Evolutionary conservation across 23 tunicate genomes (phyloP).

Genomic region (Trididemnum nubilum): DNA sequence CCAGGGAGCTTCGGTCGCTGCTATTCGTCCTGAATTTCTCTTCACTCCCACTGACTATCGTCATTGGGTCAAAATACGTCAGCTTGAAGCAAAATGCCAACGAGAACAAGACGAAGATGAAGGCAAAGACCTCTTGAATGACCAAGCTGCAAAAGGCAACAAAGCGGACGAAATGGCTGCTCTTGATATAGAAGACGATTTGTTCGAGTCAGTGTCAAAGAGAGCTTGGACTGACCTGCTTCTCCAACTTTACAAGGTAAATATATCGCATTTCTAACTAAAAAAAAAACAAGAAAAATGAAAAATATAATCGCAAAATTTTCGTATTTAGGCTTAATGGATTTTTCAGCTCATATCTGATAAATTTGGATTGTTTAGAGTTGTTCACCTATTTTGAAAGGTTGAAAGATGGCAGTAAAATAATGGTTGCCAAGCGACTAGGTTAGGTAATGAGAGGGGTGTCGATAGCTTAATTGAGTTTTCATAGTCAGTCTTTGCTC

Average conservation of each 20-base stretch:
- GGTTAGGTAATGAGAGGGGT: too few relatives aligned
- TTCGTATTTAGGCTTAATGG: too few relatives aligned
- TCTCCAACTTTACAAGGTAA: conserved; percentile 79
- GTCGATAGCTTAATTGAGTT: too few relatives aligned
- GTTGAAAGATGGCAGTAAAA: too few relatives aligned
- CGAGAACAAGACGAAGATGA: conserved; percentile 1
- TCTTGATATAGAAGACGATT: conserved; percentile 73
- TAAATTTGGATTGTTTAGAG: too few relatives aligned
- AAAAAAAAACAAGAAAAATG: too few relatives aligned
- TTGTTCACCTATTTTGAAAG: too few relatives aligned
- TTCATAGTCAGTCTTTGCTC: too few relatives aligned
- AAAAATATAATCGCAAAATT: too few relatives aligned
- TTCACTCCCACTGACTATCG: conserved; percentile 81
- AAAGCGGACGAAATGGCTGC: conserved; percentile 7
- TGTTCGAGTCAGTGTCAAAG: conserved; percentile 86
- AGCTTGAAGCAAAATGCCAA: conserved; percentile 51
- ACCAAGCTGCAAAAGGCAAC: background rate
- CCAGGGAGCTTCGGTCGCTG: conserved; percentile 90
- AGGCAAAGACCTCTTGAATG: background rate
- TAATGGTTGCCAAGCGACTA: too few relatives aligned
- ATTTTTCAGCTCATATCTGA: too few relatives aligned
- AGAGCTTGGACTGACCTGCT: conserved; percentile 93
- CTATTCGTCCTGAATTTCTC: conserved; percentile 89
- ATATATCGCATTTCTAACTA: too few relatives aligned
- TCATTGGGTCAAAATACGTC: conserved; percentile 79